These are phyloP conservation scores for Sapayoa aenigma DNA, from an alignment of 2,113 vertebrate species.

Conservation along the genomic window DNA sequence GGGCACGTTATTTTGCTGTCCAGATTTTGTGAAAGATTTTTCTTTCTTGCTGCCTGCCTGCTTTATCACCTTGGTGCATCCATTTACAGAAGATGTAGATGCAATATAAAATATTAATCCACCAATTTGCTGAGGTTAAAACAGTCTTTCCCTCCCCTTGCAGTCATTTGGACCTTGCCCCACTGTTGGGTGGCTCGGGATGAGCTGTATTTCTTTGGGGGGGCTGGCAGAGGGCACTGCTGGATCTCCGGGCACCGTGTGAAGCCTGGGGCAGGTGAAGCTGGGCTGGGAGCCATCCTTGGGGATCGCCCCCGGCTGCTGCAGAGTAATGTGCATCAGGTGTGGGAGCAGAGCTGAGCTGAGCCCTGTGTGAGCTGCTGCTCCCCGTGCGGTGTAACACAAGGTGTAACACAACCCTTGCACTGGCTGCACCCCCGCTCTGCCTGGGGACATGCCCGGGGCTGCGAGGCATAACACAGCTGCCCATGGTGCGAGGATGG, in stretches of 20 bases:
- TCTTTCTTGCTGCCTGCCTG: neutral
- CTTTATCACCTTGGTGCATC: neutral
- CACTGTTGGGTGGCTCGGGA: neutral
- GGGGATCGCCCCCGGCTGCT: neutral
- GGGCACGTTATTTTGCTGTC: neutral
- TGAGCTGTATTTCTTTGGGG: accelerated
- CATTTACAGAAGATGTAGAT: neutral
- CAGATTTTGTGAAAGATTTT: neutral
- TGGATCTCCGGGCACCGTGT: accelerated
- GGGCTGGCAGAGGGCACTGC: neutral
- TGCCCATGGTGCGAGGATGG: accelerated
- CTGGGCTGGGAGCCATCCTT: neutral
- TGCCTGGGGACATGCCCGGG: neutral
- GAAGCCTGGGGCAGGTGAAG: neutral
- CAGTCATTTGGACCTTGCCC: neutral
- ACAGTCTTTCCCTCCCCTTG: neutral
- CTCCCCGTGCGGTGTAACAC: neutral
- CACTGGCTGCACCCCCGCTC: neutral
- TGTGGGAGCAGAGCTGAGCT: neutral
- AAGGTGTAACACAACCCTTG: accelerated
- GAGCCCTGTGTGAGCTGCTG: neutral
- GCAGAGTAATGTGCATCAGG: neutral
- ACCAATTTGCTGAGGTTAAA: neutral
- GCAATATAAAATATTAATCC: neutral
- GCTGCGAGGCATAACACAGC: neutral